These are phyloP conservation scores for Austrofundulus limnaeus DNA, from an alignment of 2,113 vertebrate species.

Conservation along the genomic window DNA sequence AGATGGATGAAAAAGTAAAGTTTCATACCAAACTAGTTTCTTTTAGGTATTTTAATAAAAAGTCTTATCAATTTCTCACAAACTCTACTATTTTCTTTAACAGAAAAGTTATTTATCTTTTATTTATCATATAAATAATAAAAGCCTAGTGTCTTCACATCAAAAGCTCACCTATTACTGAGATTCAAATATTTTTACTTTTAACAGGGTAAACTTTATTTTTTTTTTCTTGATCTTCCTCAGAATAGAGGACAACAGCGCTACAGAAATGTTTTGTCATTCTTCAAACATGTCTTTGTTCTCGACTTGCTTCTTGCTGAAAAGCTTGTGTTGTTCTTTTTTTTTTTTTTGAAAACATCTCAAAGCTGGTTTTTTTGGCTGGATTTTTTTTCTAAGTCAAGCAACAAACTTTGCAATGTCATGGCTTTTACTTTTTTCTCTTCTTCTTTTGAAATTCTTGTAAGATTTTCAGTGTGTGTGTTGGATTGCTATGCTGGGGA, in stretches of 20 bases:
- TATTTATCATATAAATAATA: background rate
- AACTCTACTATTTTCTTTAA: no score
- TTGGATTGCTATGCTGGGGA: background rate
- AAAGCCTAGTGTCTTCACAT: background rate
- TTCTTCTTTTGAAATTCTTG: background rate
- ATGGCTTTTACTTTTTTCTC: slow-evolving; percentile 1
- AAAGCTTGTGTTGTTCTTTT: background rate
- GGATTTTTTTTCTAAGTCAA: background rate
- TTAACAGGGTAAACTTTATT: background rate
- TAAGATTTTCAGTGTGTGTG: background rate
- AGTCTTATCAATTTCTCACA: no score
- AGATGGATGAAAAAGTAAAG: no score
- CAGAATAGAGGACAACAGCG: background rate
- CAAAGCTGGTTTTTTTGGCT: background rate
- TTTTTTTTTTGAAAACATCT: background rate
- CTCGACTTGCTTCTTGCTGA: background rate
- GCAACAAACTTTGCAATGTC: background rate
- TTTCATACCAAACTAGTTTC: no score
- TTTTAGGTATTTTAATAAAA: no score
- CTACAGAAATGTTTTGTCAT: background rate
- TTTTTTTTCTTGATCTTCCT: background rate
- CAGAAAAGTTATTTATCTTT: background rate
- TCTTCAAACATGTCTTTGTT: background rate
- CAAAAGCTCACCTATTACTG: background rate
- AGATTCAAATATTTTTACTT: background rate